Base-by-base conservation (phyloP, 2,797 vertebrate species). In the Enteromius anoplus region DNA sequence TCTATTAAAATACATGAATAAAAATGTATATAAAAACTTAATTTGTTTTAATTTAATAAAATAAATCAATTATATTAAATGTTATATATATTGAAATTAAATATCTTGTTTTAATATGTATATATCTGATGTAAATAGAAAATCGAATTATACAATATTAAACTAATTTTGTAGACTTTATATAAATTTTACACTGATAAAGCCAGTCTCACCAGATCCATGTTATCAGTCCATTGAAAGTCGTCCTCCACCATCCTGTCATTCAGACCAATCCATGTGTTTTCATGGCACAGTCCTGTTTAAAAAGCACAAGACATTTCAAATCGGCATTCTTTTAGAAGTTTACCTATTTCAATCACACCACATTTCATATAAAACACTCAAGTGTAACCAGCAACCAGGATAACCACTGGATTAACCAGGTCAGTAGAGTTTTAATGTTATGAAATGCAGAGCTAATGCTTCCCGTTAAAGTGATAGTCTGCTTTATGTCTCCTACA, bases 151-250 rank as follows among this genome's bases (percentile, higher is more conserved):
- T 34, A 34, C 34, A 21, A 37, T 19, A 65, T 17, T 34, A 17
- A 1, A 23, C 1, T 26, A 60, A 26, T 12, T 60, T 32, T 11
- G 55, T 26, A 60, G 23, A 60, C 23, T 60, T 2, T 60, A 2
- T 60, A 60, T 60, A 26, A 2, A 60, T 60, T 14, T 14, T 26
- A 26, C 12, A 26, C 11, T 26, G 58, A 26, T 26, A 6, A 21
- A 37, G 32, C 32, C 0, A 26, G 23, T 64, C 96, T 95, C 88
- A 98, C 98, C 96, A 98, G 88, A 75, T 92, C 96, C 0, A 96
- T 97, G 91, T 96, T 97, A 92, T 99, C 97, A 0, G 97, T 98
- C 98, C 98, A 99, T 88, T 99, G 98, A 91, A 99, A 99, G 84
- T 99, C 98, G 42, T 97, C 95, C 89, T 99, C 98, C 89, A 99